Percentiles rank a stretch among this genome's conserved stretches.
phyloP scores from a whole-genome alignment of 2,113 vertebrate genomes.

The Neogale vison region DNA sequence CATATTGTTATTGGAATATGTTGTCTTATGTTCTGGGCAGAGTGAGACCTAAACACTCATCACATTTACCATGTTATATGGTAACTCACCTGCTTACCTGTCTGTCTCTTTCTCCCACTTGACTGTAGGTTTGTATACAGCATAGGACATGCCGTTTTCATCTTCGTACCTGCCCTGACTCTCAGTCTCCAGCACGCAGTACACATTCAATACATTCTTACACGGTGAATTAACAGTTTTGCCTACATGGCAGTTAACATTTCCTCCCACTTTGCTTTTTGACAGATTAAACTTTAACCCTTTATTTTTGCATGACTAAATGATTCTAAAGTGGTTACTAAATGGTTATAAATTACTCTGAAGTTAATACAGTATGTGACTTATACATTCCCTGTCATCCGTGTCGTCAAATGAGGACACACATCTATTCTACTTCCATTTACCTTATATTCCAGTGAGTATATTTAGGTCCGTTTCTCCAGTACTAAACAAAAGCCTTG shows the following conservation, averaged over 20 bases:
- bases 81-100: not conserved
- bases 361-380: not conserved
- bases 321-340: not conserved
- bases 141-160: not conserved
- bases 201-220: not conserved
- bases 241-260: not conserved
- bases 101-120: not conserved
- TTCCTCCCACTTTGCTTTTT: not conserved
- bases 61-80: not conserved
- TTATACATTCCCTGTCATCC: not conserved
- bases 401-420: not conserved
- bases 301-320: slow-evolving; percentile 28
- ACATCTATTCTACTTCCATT: not conserved
- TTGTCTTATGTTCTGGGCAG: not conserved
- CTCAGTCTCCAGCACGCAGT: not conserved
- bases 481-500: not conserved
- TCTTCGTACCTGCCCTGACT: not conserved
- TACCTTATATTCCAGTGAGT: not conserved
- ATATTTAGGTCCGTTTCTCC: slow-evolving; percentile 27
- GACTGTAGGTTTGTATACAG: not conserved
- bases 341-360: not conserved
- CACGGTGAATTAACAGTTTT: not conserved
- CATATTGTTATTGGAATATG: too few relatives aligned
- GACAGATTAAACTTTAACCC: not conserved
- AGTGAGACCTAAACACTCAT: not conserved